Evolutionary conservation across 2,888 invertebrate species (phyloP).

Genomic region (Empis stercorea): DNA sequence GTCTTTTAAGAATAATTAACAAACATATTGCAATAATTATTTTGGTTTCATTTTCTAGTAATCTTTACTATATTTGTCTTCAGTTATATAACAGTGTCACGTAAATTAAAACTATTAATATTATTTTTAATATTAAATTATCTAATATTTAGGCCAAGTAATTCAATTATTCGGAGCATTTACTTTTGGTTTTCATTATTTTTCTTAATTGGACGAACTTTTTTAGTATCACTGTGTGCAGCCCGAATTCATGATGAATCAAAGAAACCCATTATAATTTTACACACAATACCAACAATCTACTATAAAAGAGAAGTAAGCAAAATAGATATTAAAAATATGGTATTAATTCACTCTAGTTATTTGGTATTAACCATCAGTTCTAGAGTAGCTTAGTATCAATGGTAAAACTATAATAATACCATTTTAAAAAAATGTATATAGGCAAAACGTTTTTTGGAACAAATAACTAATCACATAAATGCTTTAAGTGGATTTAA

Average conservation of each 20-base stretch:
- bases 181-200: constrained; percentile 40
- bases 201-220: constrained; percentile 36
- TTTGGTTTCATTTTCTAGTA: constrained; percentile 49
- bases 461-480: constrained; percentile 39
- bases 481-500: constrained; percentile 44
- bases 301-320: constrained; percentile 38
- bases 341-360: too few relatives aligned
- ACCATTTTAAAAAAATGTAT: too few relatives aligned
- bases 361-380: too few relatives aligned
- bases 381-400: too few relatives aligned
- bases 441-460: constrained; percentile 42
- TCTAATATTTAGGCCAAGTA: constrained; percentile 24
- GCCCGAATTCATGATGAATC: constrained; percentile 40
- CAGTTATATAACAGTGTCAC: constrained; percentile 53
- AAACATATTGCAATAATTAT: constrained; percentile 44
- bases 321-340: not conserved
- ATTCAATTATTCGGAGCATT: constrained; percentile 28
- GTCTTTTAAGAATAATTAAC: constrained; percentile 45
- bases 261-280: constrained; percentile 33
- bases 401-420: too few relatives aligned
- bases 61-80: constrained; percentile 56
- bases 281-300: constrained; percentile 37
- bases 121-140: not conserved
- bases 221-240: constrained; percentile 37
- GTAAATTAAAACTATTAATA: constrained; percentile 31